A percentile compares a stretch with the other conserved stretches of the same genome.
Conservation (phyloP, 2,888 invertebrate species). For the Microplitis deprimator region DNA sequence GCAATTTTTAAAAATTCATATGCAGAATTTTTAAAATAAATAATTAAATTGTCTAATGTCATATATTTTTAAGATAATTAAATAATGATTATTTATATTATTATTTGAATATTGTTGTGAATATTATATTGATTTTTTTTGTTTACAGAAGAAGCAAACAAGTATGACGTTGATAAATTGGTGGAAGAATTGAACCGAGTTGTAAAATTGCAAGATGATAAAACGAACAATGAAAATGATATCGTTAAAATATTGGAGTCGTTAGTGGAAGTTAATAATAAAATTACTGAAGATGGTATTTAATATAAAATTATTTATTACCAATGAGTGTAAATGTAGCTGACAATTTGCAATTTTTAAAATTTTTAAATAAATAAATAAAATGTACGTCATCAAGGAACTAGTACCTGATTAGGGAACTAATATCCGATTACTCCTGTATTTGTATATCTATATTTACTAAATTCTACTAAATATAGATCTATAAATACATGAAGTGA, state of each 20-base stretch:
- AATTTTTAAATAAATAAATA: neutral
- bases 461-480: no score
- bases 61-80: no score
- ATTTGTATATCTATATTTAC: no score
- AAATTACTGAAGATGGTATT: conserved; percentile 54
- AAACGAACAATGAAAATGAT: conserved; percentile 44
- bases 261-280: conserved; percentile 54
- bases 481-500: no score
- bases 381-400: neutral
- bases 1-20: no score
- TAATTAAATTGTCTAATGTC: no score
- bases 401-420: no score
- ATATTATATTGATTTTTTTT: neutral
- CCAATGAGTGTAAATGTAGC: neutral
- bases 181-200: conserved; percentile 53
- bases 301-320: no score
- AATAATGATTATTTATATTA: neutral
- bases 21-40: no score
- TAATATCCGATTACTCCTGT: no score
- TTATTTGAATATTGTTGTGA: neutral
- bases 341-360: neutral
- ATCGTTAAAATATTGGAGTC: conserved; percentile 56
- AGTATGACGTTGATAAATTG: conserved; percentile 54
- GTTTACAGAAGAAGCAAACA: conserved; percentile 51
- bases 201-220: conserved; percentile 49